phyloP scores from a whole-genome alignment of 2,113 vertebrate species.

The Carlito syrichta region DNA sequence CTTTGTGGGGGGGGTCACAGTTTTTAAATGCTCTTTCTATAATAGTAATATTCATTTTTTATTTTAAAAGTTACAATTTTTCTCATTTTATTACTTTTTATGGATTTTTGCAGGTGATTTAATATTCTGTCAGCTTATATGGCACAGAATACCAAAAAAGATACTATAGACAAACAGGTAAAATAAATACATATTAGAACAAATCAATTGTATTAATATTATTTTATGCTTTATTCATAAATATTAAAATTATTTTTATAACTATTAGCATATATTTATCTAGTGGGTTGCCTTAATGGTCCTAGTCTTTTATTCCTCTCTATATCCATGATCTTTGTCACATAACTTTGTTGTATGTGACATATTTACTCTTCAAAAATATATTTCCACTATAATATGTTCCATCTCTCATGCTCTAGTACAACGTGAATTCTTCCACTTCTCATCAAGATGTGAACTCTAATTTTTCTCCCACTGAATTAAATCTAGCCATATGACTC shows the following conservation, averaged over 20 bases:
- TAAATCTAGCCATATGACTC: not conserved
- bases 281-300: not conserved
- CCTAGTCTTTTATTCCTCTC: not conserved
- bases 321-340: not conserved
- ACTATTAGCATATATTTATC: not conserved
- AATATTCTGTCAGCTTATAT: not conserved
- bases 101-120: not conserved
- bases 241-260: not conserved
- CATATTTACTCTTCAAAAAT: not conserved
- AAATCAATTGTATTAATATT: not conserved
- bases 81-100: not conserved
- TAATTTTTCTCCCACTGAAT: not conserved
- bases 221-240: not conserved
- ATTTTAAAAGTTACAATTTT: not conserved
- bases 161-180: not conserved
- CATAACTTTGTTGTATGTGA: not conserved
- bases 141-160: not conserved
- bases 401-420: not conserved
- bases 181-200: not conserved
- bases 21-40: not conserved
- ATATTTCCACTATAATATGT: not conserved
- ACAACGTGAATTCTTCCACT: not conserved
- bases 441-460: not conserved
- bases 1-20: not conserved
- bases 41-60: not conserved